Evolutionary conservation across 2,888 invertebrate species (phyloP), one percentile per base, ranked within the genome.

Genomic region (Dicycla oo): DNA sequence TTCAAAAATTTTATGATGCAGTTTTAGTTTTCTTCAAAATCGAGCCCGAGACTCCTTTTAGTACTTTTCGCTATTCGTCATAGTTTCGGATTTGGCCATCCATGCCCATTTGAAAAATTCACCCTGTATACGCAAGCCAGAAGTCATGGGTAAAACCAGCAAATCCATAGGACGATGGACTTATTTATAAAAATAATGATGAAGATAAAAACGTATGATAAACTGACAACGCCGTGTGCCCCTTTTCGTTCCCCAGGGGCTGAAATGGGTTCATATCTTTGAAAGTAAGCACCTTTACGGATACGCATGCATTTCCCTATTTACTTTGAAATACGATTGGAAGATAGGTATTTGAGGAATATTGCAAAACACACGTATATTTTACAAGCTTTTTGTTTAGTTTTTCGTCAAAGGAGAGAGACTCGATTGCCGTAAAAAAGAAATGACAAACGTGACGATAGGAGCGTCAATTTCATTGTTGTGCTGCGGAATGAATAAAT

Each of bases 201-300:
- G 77, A 54, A 72, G 77, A 74, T 82, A 83, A 74, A 79, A 72
- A 61, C n/a, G 43, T 56, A 49, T 60, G 81, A 81, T 83, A 81
- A 77, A 83, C 71, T 49, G 53, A 63, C 69, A 82, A 78, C 61
- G 54, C 64, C 45, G 64, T 67, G 65, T 45, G 69, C 66, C 71
- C 73, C 69, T 74, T 68, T 73, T 54, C 66, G 61, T 57, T 73
- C 49, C 69, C 69, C 5, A 23, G 11, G 63, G 81, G 64, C 74
- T 65, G 64, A 70, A 77, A 72, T 74, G 68, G 77, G 71, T 83
- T 62, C 69, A 83, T 81, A 81, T 72, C 74, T 84, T 72, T 71
- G 51, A 71, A 77, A 45, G 69, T 75, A 80, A 83, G 67, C 83
- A 80, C 68, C 53, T 76, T 56, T 54, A 64, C 57, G 61, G 57